These are phyloP conservation scores for Drosophila koepferae DNA, from an alignment of 2,888 invertebrate genomes.

Conservation along the genomic window DNA sequence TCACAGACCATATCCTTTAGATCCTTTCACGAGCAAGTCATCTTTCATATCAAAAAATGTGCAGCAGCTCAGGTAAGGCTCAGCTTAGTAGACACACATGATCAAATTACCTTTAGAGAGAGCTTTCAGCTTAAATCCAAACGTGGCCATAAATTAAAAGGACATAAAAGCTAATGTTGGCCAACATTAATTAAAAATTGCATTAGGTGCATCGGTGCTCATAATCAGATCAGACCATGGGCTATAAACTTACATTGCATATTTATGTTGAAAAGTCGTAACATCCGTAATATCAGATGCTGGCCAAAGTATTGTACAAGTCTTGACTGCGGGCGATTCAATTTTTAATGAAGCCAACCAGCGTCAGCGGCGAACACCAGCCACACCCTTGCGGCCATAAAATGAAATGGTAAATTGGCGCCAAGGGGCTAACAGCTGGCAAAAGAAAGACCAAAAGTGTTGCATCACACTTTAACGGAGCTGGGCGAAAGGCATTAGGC, in stretches of 20 bases:
- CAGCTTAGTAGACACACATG: no score
- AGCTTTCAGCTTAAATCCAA: not conserved
- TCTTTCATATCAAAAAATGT: not conserved
- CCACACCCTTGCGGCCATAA: slow-evolving; percentile 46
- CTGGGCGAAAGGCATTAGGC: slow-evolving; percentile 44
- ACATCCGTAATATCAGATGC: slow-evolving; percentile 37
- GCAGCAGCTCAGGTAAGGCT: not conserved
- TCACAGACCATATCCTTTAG: not conserved
- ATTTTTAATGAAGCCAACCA: slow-evolving; percentile 59
- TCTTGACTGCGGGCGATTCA: slow-evolving; percentile 54
- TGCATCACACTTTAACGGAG: slow-evolving; percentile 47
- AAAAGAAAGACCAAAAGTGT: slow-evolving; percentile 44
- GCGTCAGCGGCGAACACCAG: slow-evolving; percentile 8
- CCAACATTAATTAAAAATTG: not conserved
- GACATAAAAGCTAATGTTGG: not conserved
- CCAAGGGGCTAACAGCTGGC: slow-evolving; percentile 37
- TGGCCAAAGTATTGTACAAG: slow-evolving; percentile 36
- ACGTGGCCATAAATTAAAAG: not conserved
- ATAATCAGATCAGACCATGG: slow-evolving; percentile 9
- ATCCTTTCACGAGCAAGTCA: not conserved
- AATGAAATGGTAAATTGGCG: slow-evolving; percentile 59
- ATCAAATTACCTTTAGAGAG: not conserved
- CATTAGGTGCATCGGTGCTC: not conserved
- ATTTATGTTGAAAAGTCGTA: slow-evolving; percentile 21
- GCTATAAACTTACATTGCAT: slow-evolving; percentile 18